Evolutionary conservation across 2,888 invertebrate species (phyloP).

Genomic region (Dryococelus australis): DNA sequence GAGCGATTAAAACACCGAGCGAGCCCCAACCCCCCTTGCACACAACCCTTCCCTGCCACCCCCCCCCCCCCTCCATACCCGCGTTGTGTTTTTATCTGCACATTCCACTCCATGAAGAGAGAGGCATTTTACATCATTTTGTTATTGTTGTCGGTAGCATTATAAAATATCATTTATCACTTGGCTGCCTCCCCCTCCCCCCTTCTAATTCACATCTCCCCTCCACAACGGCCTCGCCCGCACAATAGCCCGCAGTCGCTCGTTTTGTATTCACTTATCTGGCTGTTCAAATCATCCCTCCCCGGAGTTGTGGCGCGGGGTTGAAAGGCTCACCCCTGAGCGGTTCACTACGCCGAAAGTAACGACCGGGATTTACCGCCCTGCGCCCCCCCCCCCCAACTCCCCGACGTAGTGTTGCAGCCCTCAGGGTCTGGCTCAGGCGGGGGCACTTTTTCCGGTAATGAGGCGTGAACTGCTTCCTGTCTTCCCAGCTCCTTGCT

Average conservation of each 20-base stretch:
- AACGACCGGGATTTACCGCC: background rate
- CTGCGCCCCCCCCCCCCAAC: background rate
- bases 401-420: background rate
- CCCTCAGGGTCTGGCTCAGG: too few relatives aligned
- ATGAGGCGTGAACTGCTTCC: too few relatives aligned
- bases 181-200: background rate
- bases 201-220: background rate
- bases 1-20: constrained; percentile 13
- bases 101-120: constrained; percentile 26
- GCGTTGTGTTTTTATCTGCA: constrained; percentile 27
- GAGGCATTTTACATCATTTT: constrained; percentile 27
- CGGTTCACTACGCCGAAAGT: background rate
- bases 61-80: background rate
- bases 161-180: constrained; percentile 28
- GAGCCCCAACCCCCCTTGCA: background rate
- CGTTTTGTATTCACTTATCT: constrained; percentile 30
- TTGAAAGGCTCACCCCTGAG: too few relatives aligned
- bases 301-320: too few relatives aligned
- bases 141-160: constrained; percentile 24
- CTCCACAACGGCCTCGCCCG: background rate
- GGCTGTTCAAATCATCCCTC: constrained; percentile 19
- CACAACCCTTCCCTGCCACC: background rate
- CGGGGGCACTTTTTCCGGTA: too few relatives aligned
- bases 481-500: too few relatives aligned
- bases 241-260: background rate